Evolutionary conservation across 2,797 vertebrate genomes (phyloP).

Genomic region (Girardinus metallicus): DNA sequence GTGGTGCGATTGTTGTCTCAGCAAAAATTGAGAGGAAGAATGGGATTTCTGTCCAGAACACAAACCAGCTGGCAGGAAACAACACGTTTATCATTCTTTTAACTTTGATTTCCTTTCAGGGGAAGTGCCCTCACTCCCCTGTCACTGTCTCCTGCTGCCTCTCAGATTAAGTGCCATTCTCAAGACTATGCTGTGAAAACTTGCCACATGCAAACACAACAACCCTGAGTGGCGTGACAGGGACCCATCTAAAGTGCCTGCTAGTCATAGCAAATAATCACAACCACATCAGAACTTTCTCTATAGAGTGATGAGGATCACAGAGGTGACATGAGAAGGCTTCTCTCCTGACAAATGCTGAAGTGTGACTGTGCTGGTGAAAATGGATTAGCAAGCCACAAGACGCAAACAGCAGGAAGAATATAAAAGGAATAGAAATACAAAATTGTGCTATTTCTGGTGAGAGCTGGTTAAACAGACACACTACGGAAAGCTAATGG

Average conservation of each 20-base stretch:
- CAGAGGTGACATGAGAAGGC: slow-evolving; percentile 52
- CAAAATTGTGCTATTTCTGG: slow-evolving; percentile 40
- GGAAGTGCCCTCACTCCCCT: slow-evolving; percentile 70
- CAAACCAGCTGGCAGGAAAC: slow-evolving; percentile 86
- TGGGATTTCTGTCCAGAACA: slow-evolving; percentile 82
- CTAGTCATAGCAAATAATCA: slow-evolving; percentile 31
- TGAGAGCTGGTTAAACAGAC: slow-evolving; percentile 42
- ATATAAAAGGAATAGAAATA: slow-evolving; percentile 66
- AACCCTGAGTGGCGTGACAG: slow-evolving; percentile 24
- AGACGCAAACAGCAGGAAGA: slow-evolving; percentile 20
- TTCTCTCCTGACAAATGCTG: slow-evolving; percentile 57
- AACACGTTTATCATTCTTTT: slow-evolving; percentile 79
- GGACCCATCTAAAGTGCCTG: slow-evolving; percentile 43
- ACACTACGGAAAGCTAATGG: slow-evolving; percentile 38
- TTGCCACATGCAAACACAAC: slow-evolving; percentile 23
- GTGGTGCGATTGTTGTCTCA: slow-evolving; percentile 80
- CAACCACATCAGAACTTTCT: slow-evolving; percentile 43
- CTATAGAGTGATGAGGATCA: slow-evolving; percentile 29
- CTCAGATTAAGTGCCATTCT: slow-evolving; percentile 31
- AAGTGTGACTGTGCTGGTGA: slow-evolving; percentile 56
- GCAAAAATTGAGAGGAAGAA: slow-evolving; percentile 82
- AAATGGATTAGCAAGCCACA: slow-evolving; percentile 46
- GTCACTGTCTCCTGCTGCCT: slow-evolving; percentile 42
- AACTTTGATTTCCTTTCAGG: slow-evolving; percentile 84
- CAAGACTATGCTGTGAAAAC: slow-evolving; percentile 29